phyloP scores from a whole-genome alignment of 2,797 vertebrate species.

The Enteromius fasciolatus region DNA sequence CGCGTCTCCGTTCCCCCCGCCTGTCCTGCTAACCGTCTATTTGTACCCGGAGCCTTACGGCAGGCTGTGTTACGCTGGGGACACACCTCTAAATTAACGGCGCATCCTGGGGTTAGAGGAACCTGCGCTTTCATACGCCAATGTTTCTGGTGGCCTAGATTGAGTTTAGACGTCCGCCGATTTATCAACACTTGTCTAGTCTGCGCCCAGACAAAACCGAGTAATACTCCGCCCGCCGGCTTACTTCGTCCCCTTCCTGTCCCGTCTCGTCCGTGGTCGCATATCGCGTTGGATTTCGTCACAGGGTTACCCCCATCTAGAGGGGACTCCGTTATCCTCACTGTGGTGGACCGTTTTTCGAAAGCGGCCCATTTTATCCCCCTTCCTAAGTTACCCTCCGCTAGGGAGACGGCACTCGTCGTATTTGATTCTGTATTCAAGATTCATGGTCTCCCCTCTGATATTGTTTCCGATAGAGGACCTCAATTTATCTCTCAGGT shows the following conservation, averaged over 20 bases:
- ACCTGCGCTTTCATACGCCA: too few relatives aligned
- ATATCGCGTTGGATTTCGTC: background rate
- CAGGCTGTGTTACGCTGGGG: too few relatives aligned
- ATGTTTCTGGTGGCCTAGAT: too few relatives aligned
- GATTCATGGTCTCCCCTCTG: too few relatives aligned
- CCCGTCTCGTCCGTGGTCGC: fast-evolving
- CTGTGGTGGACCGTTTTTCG: background rate
- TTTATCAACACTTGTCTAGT: background rate
- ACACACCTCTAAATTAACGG: too few relatives aligned
- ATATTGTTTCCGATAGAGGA: too few relatives aligned
- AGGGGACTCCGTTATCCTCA: fast-evolving
- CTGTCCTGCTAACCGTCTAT: too few relatives aligned
- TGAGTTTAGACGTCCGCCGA: too few relatives aligned
- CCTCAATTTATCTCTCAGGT: too few relatives aligned
- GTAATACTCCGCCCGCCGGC: background rate
- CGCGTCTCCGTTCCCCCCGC: too few relatives aligned
- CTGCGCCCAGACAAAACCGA: background rate
- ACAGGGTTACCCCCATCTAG: background rate
- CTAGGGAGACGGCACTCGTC: fast-evolving
- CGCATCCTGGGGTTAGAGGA: too few relatives aligned
- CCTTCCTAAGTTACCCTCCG: background rate
- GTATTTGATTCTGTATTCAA: background rate
- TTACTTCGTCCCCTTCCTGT: background rate
- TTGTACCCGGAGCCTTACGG: too few relatives aligned
- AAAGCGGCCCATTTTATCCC: background rate